Percentiles rank a stretch among this genome's conserved stretches.
phyloP scores from a whole-genome alignment of 2,113 vertebrate species.

The Pionites leucogaster region DNA sequence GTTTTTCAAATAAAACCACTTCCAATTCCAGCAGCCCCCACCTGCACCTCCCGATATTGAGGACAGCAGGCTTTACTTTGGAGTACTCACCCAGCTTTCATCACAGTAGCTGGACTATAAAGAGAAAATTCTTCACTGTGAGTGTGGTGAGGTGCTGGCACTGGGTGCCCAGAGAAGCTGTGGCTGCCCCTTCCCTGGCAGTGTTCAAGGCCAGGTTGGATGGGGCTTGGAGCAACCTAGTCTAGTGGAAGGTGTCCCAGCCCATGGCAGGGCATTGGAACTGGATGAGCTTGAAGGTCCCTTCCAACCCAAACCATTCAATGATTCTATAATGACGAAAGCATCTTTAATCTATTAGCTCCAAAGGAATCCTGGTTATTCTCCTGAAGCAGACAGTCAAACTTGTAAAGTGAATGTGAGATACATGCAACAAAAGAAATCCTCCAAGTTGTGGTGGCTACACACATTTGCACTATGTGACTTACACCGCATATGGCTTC shows the following conservation, averaged over 20 bases:
- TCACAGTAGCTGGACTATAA: neutral
- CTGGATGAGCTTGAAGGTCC: neutral
- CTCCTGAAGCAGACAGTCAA: neutral
- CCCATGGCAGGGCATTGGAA: neutral
- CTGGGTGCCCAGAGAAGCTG: neutral
- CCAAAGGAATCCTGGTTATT: neutral
- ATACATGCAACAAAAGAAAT: neutral
- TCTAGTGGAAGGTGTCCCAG: neutral
- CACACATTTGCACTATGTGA: fast-evolving
- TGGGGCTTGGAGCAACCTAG: neutral
- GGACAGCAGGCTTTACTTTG: neutral
- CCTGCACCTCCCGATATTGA: neutral
- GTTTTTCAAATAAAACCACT: neutral
- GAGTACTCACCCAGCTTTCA: neutral
- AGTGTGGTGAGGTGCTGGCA: neutral
- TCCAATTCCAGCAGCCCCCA: neutral
- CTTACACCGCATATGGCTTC: neutral
- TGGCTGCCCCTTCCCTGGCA: neutral
- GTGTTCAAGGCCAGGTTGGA: neutral
- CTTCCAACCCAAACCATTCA: neutral
- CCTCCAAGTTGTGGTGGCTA: neutral
- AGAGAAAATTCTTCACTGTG: neutral
- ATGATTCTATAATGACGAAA: neutral
- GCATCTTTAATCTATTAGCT: neutral
- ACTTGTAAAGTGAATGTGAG: neutral